Evolutionary conservation across 2,888 invertebrate species (phyloP), one percentile per base, ranked within the genome.

Genomic region (Dinocampus coccinellae): DNA sequence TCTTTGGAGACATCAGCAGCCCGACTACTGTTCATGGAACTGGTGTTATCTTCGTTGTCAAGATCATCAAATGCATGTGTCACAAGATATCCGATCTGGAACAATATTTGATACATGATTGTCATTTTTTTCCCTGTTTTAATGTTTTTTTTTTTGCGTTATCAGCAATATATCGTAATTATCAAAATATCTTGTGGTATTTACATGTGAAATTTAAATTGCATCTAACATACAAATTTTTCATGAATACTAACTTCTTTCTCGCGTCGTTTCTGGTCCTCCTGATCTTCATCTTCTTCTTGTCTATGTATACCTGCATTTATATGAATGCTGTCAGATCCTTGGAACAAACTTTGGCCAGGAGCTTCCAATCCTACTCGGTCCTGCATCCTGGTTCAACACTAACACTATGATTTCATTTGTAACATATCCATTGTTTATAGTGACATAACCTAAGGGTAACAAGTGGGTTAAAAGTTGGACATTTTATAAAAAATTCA

Each of bases 261-360:
- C 76, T 92, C 89, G 36, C 92, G 90, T 70, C 93, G 89, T 80
- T 91, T 91, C 82, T 91, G 90, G 83, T 94, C 93, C 85, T 92
- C 92, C 75, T 91, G 92, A 80, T 93, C 93, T 80, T 92, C 91
- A 78, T 93, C 92, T 75, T 92, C 92, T 69, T 92, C 90, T 66
- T 91, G 89, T 73, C 90, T 89, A 83, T 92, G 92, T 58, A 90
- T 89, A 79, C 91, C 91, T 72, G 90, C 90, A 83, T 92, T 91
- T 77, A 93, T 88, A 77, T 92, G 91, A 76, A 93, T 90, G 79
- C 91, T 90, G 34, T 91, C 90, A 34, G 90, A 90, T 73, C 91
- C 92, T 88, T 93, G 92, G 82, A 93, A 93, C 79, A 93, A 89
- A 88, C 93, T 93, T 88, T 92, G 89, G 61, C 92, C 93, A 61